Percentiles rank a stretch among this genome's conserved stretches.
These are phyloP conservation scores for Hydrotaea diabolus DNA, from an alignment of 2,888 invertebrate species.

Conservation along the genomic window DNA sequence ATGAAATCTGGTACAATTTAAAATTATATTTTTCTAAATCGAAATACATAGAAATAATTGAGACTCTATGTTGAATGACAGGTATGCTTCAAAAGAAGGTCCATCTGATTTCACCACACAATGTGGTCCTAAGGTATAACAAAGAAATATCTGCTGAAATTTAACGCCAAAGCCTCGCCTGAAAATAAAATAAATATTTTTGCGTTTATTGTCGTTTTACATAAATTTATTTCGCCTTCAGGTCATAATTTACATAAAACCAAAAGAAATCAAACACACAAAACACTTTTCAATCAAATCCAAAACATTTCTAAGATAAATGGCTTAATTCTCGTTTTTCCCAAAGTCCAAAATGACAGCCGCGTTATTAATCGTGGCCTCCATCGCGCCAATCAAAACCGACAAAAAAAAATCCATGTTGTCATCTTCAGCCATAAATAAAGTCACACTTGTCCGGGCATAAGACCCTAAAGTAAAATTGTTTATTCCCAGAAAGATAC, in stretches of 20 bases:
- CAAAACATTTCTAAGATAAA: not conserved
- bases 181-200: not conserved
- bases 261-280: no score
- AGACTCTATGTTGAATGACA: no score
- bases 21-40: no score
- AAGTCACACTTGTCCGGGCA: not conserved
- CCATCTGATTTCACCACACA: not conserved
- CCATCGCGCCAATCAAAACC: no score
- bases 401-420: no score
- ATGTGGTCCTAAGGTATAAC: not conserved
- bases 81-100: not conserved
- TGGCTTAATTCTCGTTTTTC: not conserved
- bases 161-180: not conserved
- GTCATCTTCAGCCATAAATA: not conserved
- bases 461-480: not conserved
- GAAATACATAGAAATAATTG: no score
- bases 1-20: no score
- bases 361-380: not conserved
- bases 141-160: not conserved
- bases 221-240: not conserved
- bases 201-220: not conserved
- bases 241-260: not conserved
- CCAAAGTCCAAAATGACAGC: not conserved
- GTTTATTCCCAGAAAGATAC: not conserved
- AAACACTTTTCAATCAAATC: not conserved